phyloP scores from a whole-genome alignment of 2,113 vertebrate species.

The Tachycineta bicolor region DNA sequence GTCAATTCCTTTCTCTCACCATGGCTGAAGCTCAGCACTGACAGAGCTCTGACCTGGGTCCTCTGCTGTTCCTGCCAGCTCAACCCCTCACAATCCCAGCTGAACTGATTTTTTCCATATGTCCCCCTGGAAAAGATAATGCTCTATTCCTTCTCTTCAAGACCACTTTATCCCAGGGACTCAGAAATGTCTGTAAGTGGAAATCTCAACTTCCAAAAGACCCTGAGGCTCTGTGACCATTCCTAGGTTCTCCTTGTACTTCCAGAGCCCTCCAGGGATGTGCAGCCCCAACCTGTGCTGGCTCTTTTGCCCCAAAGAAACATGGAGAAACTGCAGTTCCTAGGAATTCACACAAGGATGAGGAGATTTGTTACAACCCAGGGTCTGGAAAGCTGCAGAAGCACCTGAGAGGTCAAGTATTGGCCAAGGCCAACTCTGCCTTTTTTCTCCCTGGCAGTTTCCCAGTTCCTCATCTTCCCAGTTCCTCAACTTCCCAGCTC shows the following conservation, averaged over 20 bases:
- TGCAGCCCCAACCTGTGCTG: neutral
- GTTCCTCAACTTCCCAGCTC: neutral
- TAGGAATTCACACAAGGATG: neutral
- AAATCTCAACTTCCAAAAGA: neutral
- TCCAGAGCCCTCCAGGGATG: neutral
- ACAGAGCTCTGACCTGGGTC: neutral
- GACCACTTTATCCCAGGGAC: neutral
- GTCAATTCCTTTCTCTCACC: neutral
- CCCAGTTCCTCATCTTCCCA: neutral
- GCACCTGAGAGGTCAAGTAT: neutral
- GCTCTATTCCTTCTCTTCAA: neutral
- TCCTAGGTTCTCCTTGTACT: rapidly evolving
- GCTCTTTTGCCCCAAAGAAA: neutral
- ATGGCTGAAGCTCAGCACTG: neutral
- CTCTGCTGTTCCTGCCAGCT: neutral
- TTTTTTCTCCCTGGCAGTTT: neutral
- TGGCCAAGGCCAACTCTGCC: neutral
- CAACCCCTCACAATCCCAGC: neutral
- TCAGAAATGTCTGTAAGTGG: neutral
- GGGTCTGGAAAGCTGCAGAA: neutral
- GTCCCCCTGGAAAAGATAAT: neutral
- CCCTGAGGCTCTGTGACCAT: neutral
- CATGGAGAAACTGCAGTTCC: neutral
- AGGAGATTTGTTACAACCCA: neutral
- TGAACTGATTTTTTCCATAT: neutral